These are phyloP conservation scores for Chaetodon trifascialis DNA, from an alignment of 2,113 vertebrate species.

Conservation along the genomic window DNA sequence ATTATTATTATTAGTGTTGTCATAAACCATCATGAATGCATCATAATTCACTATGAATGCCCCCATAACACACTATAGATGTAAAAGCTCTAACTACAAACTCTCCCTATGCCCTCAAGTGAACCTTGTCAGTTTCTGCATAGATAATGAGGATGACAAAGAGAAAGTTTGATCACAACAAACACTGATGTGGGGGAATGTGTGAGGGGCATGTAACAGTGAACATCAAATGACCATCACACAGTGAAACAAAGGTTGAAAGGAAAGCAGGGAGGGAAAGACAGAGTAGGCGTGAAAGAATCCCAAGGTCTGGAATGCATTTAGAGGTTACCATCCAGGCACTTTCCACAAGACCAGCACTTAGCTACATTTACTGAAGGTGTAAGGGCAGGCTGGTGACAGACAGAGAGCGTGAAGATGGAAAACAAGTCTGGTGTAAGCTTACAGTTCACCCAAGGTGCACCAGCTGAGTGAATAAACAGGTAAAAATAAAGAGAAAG, in stretches of 20 bases:
- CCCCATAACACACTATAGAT: too few relatives aligned
- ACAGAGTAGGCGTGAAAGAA: constrained; percentile 64
- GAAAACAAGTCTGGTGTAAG: constrained; percentile 46
- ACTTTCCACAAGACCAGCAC: constrained; percentile 37
- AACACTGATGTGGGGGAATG: neutral
- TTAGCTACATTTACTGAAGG: constrained; percentile 38
- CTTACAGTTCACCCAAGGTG: constrained; percentile 52
- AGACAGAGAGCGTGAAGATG: constrained; percentile 25
- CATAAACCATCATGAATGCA: too few relatives aligned
- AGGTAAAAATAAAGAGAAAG: neutral
- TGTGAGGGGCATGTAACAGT: constrained; percentile 11
- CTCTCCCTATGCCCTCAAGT: neutral
- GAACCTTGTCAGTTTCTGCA: neutral
- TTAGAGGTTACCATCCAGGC: constrained; percentile 51
- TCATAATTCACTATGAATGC: too few relatives aligned
- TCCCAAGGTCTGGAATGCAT: constrained; percentile 57
- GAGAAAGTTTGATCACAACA: constrained; percentile 11
- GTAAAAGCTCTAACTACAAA: neutral
- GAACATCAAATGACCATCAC: constrained; percentile 42
- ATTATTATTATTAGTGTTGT: too few relatives aligned
- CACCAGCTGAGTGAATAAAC: constrained; percentile 30
- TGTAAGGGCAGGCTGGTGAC: constrained; percentile 36
- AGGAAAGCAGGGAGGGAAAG: constrained; percentile 29
- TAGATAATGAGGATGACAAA: neutral
- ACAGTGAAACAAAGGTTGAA: constrained; percentile 45